phyloP scores from a whole-genome alignment of 2,888 invertebrate genomes.

The Chelonus formosanus region DNA sequence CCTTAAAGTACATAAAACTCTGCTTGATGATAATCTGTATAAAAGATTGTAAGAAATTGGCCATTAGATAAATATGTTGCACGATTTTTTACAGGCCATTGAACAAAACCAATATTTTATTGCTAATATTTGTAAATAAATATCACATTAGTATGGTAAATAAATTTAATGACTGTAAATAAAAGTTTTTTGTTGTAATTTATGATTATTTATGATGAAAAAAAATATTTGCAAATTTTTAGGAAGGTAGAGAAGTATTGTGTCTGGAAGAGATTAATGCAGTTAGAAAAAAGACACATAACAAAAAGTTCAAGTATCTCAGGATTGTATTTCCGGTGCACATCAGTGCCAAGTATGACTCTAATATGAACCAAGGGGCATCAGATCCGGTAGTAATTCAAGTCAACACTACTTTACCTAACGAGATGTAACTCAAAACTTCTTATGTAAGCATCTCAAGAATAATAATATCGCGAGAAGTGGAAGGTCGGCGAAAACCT shows the following conservation, averaged over 20 bases:
- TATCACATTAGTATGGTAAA: too few species aligned
- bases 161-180: too few species aligned
- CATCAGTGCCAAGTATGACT: slow-evolving; percentile 5
- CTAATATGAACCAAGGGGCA: too few species aligned
- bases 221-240: too few species aligned
- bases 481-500: slow-evolving; percentile 31
- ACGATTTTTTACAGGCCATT: not conserved
- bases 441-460: slow-evolving; percentile 41
- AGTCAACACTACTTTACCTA: slow-evolving; percentile 40
- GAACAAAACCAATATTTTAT: too few species aligned
- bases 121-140: too few species aligned
- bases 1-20: slow-evolving; percentile 22
- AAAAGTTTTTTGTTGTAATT: too few species aligned
- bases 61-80: not conserved
- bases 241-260: too few species aligned
- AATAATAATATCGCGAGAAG: slow-evolving; percentile 36
- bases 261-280: too few species aligned
- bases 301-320: not conserved
- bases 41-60: not conserved
- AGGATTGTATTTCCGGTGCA: slow-evolving; percentile 1
- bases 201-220: too few species aligned
- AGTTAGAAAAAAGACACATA: not conserved
- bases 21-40: slow-evolving; percentile 20
- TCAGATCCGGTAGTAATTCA: slow-evolving; percentile 40
- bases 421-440: slow-evolving; percentile 46